These are phyloP conservation scores for Gallinago undulata DNA, from an alignment of 2,113 vertebrate genomes.

Conservation along the genomic window DNA sequence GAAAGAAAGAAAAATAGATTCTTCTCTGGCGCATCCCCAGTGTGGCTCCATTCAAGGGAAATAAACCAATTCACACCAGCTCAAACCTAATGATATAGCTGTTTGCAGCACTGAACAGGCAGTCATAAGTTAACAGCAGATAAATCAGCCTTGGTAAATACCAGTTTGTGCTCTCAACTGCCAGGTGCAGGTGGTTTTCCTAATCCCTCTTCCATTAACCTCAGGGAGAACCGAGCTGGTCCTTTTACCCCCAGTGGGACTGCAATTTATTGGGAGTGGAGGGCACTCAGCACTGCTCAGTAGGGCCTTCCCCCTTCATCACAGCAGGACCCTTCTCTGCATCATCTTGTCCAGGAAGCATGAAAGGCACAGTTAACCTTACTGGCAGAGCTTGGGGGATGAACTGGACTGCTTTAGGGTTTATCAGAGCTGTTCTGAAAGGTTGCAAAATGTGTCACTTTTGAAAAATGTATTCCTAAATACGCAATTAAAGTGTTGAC, in stretches of 20 bases:
- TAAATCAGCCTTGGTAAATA: background rate
- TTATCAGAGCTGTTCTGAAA: background rate
- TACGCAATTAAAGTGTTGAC: background rate
- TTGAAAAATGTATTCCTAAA: constrained; percentile 29
- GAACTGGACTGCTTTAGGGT: background rate
- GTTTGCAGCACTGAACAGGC: background rate
- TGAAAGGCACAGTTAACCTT: background rate
- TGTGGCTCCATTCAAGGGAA: background rate
- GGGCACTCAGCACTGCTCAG: background rate
- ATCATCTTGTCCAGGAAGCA: background rate
- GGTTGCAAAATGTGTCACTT: background rate
- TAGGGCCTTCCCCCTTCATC: background rate
- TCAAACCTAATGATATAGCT: background rate
- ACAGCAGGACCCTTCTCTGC: background rate
- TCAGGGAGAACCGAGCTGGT: background rate
- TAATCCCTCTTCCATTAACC: background rate
- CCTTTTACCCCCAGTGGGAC: background rate
- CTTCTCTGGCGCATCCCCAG: background rate
- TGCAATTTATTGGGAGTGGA: background rate
- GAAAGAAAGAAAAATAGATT: background rate
- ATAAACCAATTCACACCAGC: background rate
- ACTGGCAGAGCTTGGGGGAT: background rate
- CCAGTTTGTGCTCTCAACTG: background rate
- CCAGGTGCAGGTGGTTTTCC: background rate
- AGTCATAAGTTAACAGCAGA: background rate